phyloP scores from a whole-genome alignment of 2,797 vertebrate species.

The Anolis apletophallus region DNA sequence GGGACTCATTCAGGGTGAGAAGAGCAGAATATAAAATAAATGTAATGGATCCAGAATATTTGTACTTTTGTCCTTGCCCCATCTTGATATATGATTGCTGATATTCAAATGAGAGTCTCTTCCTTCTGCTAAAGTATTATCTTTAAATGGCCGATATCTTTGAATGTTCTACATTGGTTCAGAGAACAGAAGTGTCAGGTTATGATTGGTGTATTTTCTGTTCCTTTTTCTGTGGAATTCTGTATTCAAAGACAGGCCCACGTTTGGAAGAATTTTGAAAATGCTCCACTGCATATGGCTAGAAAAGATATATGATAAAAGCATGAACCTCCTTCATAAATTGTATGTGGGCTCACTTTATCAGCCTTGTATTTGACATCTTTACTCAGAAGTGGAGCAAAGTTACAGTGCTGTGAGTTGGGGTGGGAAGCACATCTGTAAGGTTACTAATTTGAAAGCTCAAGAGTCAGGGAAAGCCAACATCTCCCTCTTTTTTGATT shows the following conservation, averaged over 20 bases:
- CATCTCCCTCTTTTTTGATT: background rate
- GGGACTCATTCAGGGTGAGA: too few species aligned
- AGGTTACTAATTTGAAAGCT: slow-evolving; percentile 61
- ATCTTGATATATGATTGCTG: background rate
- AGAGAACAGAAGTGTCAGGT: background rate
- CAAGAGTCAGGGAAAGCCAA: slow-evolving; percentile 35
- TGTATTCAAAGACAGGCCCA: slow-evolving; percentile 33
- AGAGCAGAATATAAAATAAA: too few species aligned
- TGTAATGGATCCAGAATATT: slow-evolving; percentile 50
- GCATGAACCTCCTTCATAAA: slow-evolving; percentile 39
- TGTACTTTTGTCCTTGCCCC: slow-evolving; percentile 57
- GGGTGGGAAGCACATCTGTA: slow-evolving; percentile 71
- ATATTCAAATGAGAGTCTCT: slow-evolving; percentile 33
- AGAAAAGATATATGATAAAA: slow-evolving; percentile 51
- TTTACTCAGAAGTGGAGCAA: slow-evolving; percentile 56
- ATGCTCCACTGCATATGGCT: slow-evolving; percentile 57
- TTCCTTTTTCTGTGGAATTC: slow-evolving; percentile 5
- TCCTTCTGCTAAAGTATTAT: slow-evolving; percentile 47
- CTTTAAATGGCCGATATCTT: background rate
- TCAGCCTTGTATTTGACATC: slow-evolving; percentile 73
- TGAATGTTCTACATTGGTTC: background rate
- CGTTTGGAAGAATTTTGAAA: slow-evolving; percentile 64
- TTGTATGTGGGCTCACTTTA: slow-evolving; percentile 45
- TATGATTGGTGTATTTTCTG: slow-evolving; percentile 20
- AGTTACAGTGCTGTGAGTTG: slow-evolving; percentile 64